Evolutionary conservation across 2,888 invertebrate genomes (phyloP), one percentile per base, ranked within the genome.

Genomic region (Ophion slaviceki): DNA sequence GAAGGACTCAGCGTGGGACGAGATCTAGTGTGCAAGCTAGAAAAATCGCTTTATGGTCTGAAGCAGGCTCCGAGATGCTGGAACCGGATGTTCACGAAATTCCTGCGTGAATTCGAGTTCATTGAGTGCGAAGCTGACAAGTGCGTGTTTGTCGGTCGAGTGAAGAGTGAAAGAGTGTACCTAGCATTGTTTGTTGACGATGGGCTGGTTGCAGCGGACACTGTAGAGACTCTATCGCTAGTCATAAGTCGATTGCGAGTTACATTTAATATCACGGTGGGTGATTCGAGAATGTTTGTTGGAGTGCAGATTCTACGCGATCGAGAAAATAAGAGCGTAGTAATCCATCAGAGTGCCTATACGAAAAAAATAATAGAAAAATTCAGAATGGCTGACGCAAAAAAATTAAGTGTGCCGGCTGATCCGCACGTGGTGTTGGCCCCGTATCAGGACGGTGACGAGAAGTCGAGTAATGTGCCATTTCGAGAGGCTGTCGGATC

Each of bases 341-440:
- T 80, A 59, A 62, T 87, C 14, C 82, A 86, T 67, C 87, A 87
- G 83, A 80, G 72, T 40, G 40, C 82, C 47, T 88, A 87, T 61
- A 28, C 28, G 28, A 28, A 28, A 28, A 28, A 28, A 28, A 28
- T 28, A 28, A 28, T 28, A 28, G 28, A 84, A 2, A 86, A 82
- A 80, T 87, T 86, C 20, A n/a, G 59, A 4, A 88, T 88, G 88
- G 70, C 5, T 7, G 80, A 86, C 20, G 78, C 82, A 24, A 87
- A 88, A 66, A 4, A 86, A 10, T 66, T 57, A 14, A 57, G 57
- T 57, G 57, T 57, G n/a, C 57, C 57, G 4, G 57, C 57, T 6
- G 57, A 57, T 82, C 20, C 61, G 61, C 61, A 61, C 20, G 61
- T 61, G 6, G n/a, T 6, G 6, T 20, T 61, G n/a, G 5, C 61